Percentiles rank a stretch among this genome's conserved stretches.
Evolutionary conservation across 2,888 invertebrate species (phyloP).

Genomic region (Blomia tropicalis): DNA sequence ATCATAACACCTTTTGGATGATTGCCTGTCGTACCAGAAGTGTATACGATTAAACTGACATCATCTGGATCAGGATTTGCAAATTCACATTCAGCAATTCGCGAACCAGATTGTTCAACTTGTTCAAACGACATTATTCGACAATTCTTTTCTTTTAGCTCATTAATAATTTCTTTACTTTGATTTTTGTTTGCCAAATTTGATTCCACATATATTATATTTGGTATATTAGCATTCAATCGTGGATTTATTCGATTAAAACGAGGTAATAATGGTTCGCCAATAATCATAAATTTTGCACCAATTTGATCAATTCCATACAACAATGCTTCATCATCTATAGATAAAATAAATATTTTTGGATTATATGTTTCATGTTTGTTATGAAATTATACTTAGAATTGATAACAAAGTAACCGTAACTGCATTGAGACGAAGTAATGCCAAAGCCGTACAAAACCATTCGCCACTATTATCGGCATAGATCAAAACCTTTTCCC

Average conservation of each 20-base stretch:
- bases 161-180: neutral
- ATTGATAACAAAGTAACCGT: constrained; percentile 17
- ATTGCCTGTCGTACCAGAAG: constrained; percentile 57
- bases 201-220: constrained; percentile 11
- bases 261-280: constrained; percentile 15
- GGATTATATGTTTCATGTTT: neutral
- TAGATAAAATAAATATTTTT: neutral
- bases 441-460: constrained; percentile 12
- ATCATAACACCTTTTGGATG: constrained; percentile 35
- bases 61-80: constrained; percentile 50
- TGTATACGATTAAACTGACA: constrained; percentile 87
- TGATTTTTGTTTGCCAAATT: neutral
- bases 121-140: constrained; percentile 5
- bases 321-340: constrained; percentile 1
- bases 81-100: constrained; percentile 11
- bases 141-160: neutral
- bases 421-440: constrained; percentile 10
- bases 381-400: too few relatives aligned
- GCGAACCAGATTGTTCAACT: neutral
- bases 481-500: constrained; percentile 22
- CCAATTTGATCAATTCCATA: constrained; percentile 21
- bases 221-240: neutral
- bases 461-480: constrained; percentile 21
- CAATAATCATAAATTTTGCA: constrained; percentile 11
- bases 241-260: neutral